These are phyloP conservation scores for Thymelicus acteon DNA, from an alignment of 2,888 invertebrate species.

Conservation along the genomic window DNA sequence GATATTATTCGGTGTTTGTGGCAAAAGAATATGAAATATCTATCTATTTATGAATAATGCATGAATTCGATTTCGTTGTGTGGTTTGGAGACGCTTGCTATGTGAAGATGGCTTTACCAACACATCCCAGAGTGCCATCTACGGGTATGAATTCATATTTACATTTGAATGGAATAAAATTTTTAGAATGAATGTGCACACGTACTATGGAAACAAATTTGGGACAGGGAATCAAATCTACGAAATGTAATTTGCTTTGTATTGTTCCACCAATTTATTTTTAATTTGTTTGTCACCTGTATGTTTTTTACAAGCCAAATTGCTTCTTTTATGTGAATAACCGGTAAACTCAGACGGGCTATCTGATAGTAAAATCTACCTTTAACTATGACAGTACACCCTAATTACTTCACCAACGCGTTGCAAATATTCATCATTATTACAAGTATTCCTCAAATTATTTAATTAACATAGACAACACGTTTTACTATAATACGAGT, in stretches of 20 bases:
- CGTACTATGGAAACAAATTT: constrained; percentile 35
- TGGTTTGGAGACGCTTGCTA: constrained; percentile 27
- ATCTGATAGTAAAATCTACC: no score
- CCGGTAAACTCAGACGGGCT: no score
- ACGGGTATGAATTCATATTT: constrained; percentile 38
- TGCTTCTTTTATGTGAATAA: not conserved
- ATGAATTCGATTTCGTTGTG: constrained; percentile 35
- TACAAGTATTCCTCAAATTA: not conserved
- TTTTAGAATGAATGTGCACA: constrained; percentile 38
- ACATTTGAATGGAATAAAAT: constrained; percentile 39
- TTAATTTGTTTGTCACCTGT: constrained; percentile 3
- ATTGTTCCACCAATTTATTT: constrained; percentile 7
- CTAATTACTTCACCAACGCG: no score
- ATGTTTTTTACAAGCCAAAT: not conserved
- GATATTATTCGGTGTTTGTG: constrained; percentile 19
- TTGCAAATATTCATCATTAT: no score
- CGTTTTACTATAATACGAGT: no score
- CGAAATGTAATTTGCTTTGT: constrained; percentile 26
- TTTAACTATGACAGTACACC: no score
- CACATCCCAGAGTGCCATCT: constrained; percentile 33
- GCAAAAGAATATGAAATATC: constrained; percentile 27
- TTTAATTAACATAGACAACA: no score
- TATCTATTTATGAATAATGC: constrained; percentile 28
- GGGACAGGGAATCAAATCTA: constrained; percentile 29
- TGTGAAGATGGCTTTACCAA: constrained; percentile 36